A percentile compares a stretch with the other conserved stretches of the same genome.
These are phyloP conservation scores for Dasyornis broadbenti DNA, from an alignment of 2,113 vertebrate genomes.

Conservation along the genomic window DNA sequence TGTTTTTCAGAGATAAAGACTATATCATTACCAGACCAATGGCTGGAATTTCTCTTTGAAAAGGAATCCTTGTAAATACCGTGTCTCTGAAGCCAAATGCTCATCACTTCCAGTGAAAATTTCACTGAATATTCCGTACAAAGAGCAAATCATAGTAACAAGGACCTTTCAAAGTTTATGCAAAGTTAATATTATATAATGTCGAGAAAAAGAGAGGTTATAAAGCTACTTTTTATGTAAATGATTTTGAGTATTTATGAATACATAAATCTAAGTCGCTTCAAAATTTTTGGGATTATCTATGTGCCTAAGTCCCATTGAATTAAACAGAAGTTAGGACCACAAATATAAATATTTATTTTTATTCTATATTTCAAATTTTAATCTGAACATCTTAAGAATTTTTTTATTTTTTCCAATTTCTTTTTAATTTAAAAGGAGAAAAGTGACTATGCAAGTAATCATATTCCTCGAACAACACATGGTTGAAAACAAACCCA, in stretches of 20 bases:
- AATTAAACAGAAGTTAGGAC: neutral
- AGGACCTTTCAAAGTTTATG: neutral
- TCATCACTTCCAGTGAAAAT: neutral
- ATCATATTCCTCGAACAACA: neutral
- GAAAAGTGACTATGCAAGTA: neutral
- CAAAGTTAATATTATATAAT: neutral
- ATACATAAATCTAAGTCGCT: neutral
- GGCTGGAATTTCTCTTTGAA: conserved; percentile 17
- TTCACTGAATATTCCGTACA: neutral
- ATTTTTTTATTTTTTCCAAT: neutral
- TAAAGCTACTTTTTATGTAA: neutral
- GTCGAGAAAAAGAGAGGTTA: neutral
- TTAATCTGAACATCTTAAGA: neutral
- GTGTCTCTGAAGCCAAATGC: neutral
- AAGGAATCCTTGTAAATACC: conserved; percentile 5
- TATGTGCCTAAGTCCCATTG: neutral
- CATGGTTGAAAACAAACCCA: neutral
- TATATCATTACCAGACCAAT: neutral
- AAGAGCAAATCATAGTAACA: neutral
- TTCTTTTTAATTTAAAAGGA: neutral
- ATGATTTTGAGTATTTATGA: neutral
- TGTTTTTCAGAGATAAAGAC: conserved; percentile 29
- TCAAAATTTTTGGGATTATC: neutral
- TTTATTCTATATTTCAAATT: neutral
- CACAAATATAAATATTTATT: neutral